Evolutionary conservation across 2,113 vertebrate genomes (phyloP).

Genomic region (human): DNA sequence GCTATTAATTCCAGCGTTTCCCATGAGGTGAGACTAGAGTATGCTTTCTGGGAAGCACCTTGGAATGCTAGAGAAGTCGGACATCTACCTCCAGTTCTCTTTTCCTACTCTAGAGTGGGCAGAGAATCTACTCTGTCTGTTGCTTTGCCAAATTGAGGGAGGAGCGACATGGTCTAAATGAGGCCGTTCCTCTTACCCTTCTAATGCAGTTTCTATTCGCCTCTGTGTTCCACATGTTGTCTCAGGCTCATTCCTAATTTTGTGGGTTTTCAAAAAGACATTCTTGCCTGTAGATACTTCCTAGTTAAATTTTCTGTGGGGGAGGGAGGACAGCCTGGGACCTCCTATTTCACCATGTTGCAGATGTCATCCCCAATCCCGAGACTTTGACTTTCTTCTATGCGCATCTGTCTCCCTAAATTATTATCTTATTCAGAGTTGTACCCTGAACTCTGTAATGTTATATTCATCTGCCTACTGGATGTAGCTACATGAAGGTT

Average conservation of each 20-base stretch:
- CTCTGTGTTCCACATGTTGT: not conserved
- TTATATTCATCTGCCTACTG: not conserved
- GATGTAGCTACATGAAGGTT: not conserved
- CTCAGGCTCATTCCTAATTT: not conserved
- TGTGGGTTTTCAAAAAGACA: not conserved
- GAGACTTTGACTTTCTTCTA: not conserved
- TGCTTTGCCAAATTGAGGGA: not conserved
- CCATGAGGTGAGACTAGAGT: not conserved
- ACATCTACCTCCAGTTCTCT: not conserved
- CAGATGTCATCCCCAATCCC: not conserved
- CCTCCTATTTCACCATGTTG: not conserved
- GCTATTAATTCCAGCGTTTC: not conserved
- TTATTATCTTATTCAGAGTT: not conserved
- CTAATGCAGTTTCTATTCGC: not conserved
- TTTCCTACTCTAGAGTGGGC: not conserved
- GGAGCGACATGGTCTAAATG: accelerated
- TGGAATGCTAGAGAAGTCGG: not conserved
- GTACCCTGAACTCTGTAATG: not conserved
- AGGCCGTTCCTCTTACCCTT: too few species aligned
- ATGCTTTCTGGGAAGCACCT: not conserved
- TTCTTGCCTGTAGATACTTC: not conserved
- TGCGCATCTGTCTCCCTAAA: not conserved
- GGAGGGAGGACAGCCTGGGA: accelerated
- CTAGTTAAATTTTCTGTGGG: not conserved
- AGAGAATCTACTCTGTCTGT: not conserved